phyloP scores from a whole-genome alignment of 2,797 vertebrate species.

The Hapalemur alaotrensis region DNA sequence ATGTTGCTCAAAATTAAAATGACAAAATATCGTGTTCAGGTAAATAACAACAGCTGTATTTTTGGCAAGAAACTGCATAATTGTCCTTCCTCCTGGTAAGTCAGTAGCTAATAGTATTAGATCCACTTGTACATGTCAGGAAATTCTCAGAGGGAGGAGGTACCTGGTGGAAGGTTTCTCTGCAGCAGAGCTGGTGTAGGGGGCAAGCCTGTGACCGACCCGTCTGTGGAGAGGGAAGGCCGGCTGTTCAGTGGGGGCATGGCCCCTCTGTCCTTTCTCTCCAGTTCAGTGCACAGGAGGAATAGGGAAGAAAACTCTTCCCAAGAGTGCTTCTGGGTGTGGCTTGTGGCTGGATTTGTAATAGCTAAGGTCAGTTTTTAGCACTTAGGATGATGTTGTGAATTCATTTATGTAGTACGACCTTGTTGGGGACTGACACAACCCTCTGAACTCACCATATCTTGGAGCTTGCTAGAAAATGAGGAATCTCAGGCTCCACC shows the following conservation, averaged over 20 bases:
- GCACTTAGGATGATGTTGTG: neutral
- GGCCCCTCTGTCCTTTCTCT: neutral
- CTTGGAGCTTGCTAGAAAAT: neutral
- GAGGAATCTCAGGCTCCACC: neutral
- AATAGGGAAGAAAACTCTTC: neutral
- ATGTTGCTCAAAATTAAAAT: constrained; percentile 64
- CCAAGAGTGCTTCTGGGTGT: neutral
- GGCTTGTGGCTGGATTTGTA: neutral
- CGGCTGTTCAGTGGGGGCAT: neutral
- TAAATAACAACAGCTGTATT: constrained; percentile 51
- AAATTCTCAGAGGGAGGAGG: neutral
- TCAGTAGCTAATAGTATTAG: neutral
- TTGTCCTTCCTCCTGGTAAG: neutral
- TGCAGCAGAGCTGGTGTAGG: neutral
- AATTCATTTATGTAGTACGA: neutral
- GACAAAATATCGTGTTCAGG: constrained; percentile 62
- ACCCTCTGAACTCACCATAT: neutral
- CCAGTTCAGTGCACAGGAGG: neutral
- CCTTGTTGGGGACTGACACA: neutral
- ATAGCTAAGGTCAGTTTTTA: neutral
- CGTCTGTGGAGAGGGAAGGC: neutral
- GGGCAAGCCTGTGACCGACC: neutral
- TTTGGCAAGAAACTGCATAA: constrained; percentile 27
- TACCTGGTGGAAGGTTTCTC: neutral
- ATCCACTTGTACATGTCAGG: neutral